Percentiles rank a stretch among this genome's conserved stretches.
Evolutionary conservation across 2,113 vertebrate genomes (phyloP).

Genomic region (Dendropsophus ebraccatus): DNA sequence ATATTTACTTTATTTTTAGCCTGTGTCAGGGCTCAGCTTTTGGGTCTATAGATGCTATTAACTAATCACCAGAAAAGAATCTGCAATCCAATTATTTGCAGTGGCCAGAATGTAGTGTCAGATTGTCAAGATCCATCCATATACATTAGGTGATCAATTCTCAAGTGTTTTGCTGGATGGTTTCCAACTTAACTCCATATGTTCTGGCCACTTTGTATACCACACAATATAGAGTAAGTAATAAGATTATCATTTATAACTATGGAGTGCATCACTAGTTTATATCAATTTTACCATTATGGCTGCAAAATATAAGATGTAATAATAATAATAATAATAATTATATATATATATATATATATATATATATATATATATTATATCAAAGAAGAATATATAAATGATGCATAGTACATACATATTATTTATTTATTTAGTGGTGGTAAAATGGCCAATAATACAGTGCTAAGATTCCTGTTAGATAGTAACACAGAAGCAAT

Average conservation of each 20-base stretch:
- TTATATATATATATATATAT: background rate
- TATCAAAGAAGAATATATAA: background rate
- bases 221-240: background rate
- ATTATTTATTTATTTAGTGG: background rate
- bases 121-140: slow-evolving; percentile 28
- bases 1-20: background rate
- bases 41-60: background rate
- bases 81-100: slow-evolving; percentile 11
- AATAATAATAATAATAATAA: background rate
- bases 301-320: background rate
- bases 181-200: slow-evolving; percentile 18
- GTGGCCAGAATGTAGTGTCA: slow-evolving; percentile 10
- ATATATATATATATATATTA: background rate
- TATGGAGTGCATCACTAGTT: background rate
- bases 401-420: background rate
- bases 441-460: background rate
- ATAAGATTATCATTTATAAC: background rate
- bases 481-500: slow-evolving; percentile 17
- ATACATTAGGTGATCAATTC: slow-evolving; percentile 41
- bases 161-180: slow-evolving; percentile 36
- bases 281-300: background rate
- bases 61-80: slow-evolving; percentile 20
- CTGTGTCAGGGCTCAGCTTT: background rate
- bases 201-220: background rate
- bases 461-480: background rate